Base-by-base conservation (phyloP, 2,888 invertebrate genomes). In the Amitus sp. region DNA sequence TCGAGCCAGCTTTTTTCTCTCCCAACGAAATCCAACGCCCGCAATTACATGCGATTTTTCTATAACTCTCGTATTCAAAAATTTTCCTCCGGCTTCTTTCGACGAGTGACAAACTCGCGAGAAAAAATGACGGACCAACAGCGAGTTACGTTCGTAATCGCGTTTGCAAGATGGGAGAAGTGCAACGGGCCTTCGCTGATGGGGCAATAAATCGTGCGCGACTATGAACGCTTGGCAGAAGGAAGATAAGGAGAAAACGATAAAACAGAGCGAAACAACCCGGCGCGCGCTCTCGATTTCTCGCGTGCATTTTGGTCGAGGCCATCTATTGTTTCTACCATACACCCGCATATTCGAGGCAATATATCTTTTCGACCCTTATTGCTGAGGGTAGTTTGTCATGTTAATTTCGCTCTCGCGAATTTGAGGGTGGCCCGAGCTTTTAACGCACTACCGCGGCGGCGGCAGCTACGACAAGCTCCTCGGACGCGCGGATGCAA, bases 321-420 rank as follows among this genome's bases (percentile, higher is more conserved):
- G 61, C 69, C 71, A 73, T 75, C 79, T 73, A 81, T 81, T 81
- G 82, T 82, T 81, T 81, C 78, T 78, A 70, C 70, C 70, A 73
- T 75, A 76, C 76, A 78, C 80, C 80, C 80, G 78, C 80, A 80
- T 81, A 78, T 76, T 70, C 79, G 74, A 66, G 66, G 71, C 75
- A 74, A 80, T 81, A 80, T 78, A 80, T 82, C 78, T 80, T 76
- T 73, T 72, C 72, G 74, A 78, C 80, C 79, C 80, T 82, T 80
- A 80, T 82, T 80, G 78, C 81, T 77, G 75, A 71, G 81, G 80
- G 80, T 80, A 82, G 82, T 82, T 82, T 82, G 80, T 82, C 82
- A 82, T 82, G 82, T 82, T 82, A 82, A 82, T 81, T 82, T 80
- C 77, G 77, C 76, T 76, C 73, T 75, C 78, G 77, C 77, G 76